Percentiles rank a stretch among this genome's conserved stretches.
Conservation (phyloP, 2,113 vertebrate genomes). For the Meriones unguiculatus region DNA sequence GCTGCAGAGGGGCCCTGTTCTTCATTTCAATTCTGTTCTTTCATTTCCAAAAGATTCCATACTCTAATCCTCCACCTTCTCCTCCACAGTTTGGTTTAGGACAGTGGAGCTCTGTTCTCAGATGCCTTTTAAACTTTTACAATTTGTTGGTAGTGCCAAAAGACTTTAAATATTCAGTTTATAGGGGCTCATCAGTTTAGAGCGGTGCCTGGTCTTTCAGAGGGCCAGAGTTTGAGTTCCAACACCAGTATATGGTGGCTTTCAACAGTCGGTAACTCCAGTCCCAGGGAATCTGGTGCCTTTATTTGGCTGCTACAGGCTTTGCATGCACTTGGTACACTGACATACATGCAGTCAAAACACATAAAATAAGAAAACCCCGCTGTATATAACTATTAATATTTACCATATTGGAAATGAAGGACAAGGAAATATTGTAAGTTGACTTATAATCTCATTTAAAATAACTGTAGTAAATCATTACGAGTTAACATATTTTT, state of each 20-base stretch:
- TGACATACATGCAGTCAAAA: neutral
- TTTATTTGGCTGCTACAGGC: neutral
- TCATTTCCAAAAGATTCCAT: neutral
- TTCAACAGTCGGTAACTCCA: neutral
- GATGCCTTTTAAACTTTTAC: neutral
- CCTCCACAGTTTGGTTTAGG: neutral
- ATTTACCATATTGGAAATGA: conserved; percentile 18
- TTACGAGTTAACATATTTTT: neutral
- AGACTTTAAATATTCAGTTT: neutral
- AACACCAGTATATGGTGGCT: neutral
- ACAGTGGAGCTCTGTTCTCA: neutral
- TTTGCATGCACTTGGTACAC: neutral
- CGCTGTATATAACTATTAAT: neutral
- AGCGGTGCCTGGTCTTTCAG: neutral
- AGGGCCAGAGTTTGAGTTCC: neutral
- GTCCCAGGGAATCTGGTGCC: neutral
- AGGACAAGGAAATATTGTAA: conserved; percentile 13
- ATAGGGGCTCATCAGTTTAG: neutral
- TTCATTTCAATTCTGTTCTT: neutral
- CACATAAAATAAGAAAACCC: neutral
- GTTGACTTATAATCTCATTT: neutral
- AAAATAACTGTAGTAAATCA: conserved; percentile 7
- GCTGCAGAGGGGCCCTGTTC: neutral
- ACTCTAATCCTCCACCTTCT: too few relatives aligned
- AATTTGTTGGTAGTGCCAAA: neutral